Conservation (phyloP, 2,888 invertebrate species). For the Phyto melanocephala region DNA sequence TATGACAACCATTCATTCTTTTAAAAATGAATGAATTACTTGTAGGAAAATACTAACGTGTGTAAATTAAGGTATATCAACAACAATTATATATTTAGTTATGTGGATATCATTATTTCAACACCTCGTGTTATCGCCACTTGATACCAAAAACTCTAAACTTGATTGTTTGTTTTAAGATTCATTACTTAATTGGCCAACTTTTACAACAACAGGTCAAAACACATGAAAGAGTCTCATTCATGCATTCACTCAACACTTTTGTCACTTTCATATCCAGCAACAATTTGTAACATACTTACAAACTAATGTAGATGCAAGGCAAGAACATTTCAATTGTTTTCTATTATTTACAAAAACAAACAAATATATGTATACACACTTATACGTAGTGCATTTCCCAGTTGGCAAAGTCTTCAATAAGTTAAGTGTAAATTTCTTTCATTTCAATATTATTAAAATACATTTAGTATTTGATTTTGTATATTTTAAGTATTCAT, state of each 20-base stretch:
- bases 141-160: conserved; percentile 36
- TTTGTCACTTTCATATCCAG: conserved; percentile 36
- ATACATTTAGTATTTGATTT: too few species aligned
- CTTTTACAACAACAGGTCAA: conserved; percentile 33
- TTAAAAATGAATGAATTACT: too few species aligned
- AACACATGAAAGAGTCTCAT: conserved; percentile 22
- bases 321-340: background rate
- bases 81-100: background rate
- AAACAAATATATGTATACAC: too few species aligned
- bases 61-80: background rate
- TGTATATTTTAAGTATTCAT: too few species aligned
- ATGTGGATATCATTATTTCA: conserved; percentile 4
- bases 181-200: conserved; percentile 76
- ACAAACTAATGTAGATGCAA: too few species aligned
- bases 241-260: conserved; percentile 1
- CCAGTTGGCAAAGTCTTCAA: too few species aligned
- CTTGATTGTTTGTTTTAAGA: conserved; percentile 57
- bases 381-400: too few species aligned
- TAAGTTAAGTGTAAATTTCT: too few species aligned
- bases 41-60: too few species aligned
- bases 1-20: background rate
- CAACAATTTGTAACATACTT: background rate
- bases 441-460: too few species aligned
- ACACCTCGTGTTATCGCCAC: conserved; percentile 24
- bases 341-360: background rate